These are phyloP conservation scores for Ptilonorhynchus violaceus DNA, from an alignment of 2,113 vertebrate genomes.

Conservation along the genomic window DNA sequence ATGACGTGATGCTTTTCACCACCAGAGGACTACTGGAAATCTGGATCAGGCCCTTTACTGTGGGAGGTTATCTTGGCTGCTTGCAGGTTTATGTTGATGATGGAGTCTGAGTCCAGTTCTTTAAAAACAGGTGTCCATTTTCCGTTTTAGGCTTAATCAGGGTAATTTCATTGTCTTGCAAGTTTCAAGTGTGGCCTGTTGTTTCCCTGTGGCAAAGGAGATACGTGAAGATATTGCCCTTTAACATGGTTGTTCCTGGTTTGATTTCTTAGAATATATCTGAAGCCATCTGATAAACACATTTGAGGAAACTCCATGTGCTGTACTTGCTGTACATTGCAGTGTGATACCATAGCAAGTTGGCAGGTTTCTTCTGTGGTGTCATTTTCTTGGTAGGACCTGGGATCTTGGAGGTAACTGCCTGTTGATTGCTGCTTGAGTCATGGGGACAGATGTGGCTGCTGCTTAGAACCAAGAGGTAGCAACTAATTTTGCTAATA, in stretches of 20 bases:
- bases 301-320: background rate
- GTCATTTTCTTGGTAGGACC: background rate
- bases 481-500: background rate
- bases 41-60: accelerated
- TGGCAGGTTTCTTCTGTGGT: background rate
- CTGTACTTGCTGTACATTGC: background rate
- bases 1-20: background rate
- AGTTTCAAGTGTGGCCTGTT: background rate
- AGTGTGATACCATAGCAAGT: background rate
- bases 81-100: background rate
- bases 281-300: background rate
- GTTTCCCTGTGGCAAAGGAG: background rate
- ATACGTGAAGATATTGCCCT: background rate
- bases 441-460: background rate
- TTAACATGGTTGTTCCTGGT: background rate
- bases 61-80: background rate
- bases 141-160: background rate
- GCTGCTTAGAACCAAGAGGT: background rate
- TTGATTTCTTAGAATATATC: background rate
- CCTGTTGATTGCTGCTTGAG: background rate
- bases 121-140: background rate
- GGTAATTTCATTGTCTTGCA: background rate
- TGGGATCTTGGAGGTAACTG: background rate
- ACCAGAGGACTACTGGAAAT: background rate
- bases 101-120: background rate